Conservation (phyloP, 2,797 vertebrate species). For the Bovichtus variegatus region DNA sequence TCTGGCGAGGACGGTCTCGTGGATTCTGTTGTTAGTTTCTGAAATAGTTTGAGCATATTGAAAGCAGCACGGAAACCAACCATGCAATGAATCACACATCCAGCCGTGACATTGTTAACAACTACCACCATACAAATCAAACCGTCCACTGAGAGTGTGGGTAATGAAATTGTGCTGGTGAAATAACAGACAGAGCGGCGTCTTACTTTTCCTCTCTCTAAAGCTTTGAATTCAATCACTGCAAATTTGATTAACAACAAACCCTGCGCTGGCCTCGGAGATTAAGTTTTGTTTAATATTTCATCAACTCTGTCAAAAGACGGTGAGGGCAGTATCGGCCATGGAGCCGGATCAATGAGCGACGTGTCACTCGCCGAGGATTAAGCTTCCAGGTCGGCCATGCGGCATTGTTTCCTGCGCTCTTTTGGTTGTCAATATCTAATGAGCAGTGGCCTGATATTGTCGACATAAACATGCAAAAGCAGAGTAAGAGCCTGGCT, state of each 20-base stretch:
- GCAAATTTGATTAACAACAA: constrained; percentile 64
- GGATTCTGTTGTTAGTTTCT: not conserved
- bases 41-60: not conserved
- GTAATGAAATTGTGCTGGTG: constrained; percentile 44
- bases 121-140: constrained; percentile 16
- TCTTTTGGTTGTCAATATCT: constrained; percentile 45
- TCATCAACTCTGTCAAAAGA: constrained; percentile 59
- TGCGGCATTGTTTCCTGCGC: constrained; percentile 41
- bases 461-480: constrained; percentile 48
- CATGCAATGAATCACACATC: constrained; percentile 12
- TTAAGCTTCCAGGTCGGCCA: constrained; percentile 43
- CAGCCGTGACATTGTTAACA: constrained; percentile 18
- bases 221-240: constrained; percentile 56
- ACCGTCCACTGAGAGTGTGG: constrained; percentile 20
- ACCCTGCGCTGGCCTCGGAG: constrained; percentile 45
- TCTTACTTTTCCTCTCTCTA: constrained; percentile 17
- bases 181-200: constrained; percentile 22
- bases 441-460: constrained; percentile 43
- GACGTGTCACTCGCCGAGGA: constrained; percentile 42
- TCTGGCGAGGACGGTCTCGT: not conserved
- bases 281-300: constrained; percentile 71
- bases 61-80: constrained; percentile 1
- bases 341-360: constrained; percentile 53
- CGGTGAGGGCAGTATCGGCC: constrained; percentile 36
- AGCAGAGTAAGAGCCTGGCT: constrained; percentile 50